A percentile compares a stretch with the other conserved stretches of the same genome.
phyloP scores from a whole-genome alignment of 2,888 invertebrate genomes.

The Acronicta aceris region DNA sequence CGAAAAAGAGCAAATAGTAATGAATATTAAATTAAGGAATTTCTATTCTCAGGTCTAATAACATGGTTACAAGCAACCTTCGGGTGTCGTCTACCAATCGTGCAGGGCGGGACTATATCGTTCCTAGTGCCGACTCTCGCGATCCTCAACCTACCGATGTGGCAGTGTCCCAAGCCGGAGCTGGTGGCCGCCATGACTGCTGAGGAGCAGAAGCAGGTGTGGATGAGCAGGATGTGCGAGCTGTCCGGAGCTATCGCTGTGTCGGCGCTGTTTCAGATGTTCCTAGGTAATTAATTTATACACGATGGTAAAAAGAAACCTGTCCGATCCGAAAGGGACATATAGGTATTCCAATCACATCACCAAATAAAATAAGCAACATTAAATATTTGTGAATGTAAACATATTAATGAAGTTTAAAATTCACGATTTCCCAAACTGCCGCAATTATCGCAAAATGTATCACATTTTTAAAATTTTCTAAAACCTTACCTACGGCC shows the following conservation, averaged over 20 bases:
- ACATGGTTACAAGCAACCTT: constrained; percentile 93
- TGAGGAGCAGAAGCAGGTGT: constrained; percentile 89
- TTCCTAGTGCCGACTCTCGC: constrained; percentile 94
- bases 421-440: too few relatives aligned
- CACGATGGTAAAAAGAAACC: too few relatives aligned
- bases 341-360: too few relatives aligned
- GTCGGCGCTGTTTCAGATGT: constrained; percentile 93
- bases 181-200: constrained; percentile 87
- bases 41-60: constrained; percentile 88
- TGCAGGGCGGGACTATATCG: constrained; percentile 94
- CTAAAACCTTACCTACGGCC: too few relatives aligned
- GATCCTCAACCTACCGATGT: constrained; percentile 91
- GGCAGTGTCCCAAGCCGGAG: constrained; percentile 91
- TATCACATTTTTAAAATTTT: too few relatives aligned
- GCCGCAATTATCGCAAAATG: too few relatives aligned
- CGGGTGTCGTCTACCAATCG: constrained; percentile 93
- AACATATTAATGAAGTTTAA: too few relatives aligned
- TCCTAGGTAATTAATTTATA: constrained; percentile 90
- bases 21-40: not conserved
- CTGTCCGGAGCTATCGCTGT: constrained; percentile 95
- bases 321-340: too few relatives aligned
- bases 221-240: constrained; percentile 94
- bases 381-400: too few relatives aligned
- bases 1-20: too few relatives aligned
- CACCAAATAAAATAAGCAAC: too few relatives aligned